Evolutionary conservation across 2,888 invertebrate species (phyloP), one percentile per base, ranked within the genome.

Genomic region (Bibio marci): DNA sequence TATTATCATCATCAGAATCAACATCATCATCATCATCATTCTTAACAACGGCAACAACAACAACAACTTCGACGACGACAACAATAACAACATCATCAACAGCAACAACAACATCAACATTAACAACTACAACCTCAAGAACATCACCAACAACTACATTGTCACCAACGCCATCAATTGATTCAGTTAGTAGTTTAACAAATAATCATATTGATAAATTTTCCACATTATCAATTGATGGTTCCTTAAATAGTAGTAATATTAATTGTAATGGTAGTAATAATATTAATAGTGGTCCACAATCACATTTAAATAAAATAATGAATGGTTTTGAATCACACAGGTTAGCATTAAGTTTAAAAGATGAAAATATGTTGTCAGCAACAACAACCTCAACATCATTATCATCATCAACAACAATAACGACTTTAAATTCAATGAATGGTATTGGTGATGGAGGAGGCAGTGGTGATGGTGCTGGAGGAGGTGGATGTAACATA

Each of bases 11-110:
- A n/a, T n/a, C n/a, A n/a, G n/a, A n/a, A n/a, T n/a, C n/a, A n/a
- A n/a, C n/a, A n/a, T n/a, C n/a, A n/a, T n/a, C n/a, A n/a, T n/a
- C 51, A 37, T 43, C 19, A 33, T 11, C 15, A 14, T 12, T 13
- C 7, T 12, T 5, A n/a, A 6, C 19, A 35, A 22, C 14, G 22
- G 17, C 4, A 33, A 11, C 5, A 33, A 11, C 19, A n/a, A 19
- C 12, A 22, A 10, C 17, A 18, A 26, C 19, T 19, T 31, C 10
- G 17, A 36, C 27, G 12, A 17, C n/a, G n/a, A n/a, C n/a, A n/a
- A n/a, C n/a, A n/a, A n/a, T n/a, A n/a, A n/a, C n/a, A n/a, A n/a
- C n/a, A n/a, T n/a, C n/a, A n/a, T n/a, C n/a, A n/a, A n/a, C n/a
- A n/a, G n/a, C n/a, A n/a, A n/a, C n/a, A 28, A 28, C 28, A 28